phyloP scores from a whole-genome alignment of 2,797 vertebrate genomes.

The Otolemur crassicaudatus region DNA sequence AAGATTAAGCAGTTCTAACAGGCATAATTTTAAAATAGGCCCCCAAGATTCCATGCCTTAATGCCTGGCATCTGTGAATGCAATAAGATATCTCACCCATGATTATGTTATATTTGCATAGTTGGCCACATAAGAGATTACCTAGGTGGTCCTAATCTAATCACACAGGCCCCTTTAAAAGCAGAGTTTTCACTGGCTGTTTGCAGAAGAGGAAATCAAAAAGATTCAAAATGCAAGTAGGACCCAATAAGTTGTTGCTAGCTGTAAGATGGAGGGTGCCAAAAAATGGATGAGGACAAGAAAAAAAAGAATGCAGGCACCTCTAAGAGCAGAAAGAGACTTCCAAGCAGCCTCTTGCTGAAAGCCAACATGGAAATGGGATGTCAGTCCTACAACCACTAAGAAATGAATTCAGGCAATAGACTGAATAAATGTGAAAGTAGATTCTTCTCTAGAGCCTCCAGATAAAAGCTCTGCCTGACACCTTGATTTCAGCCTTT shows the following conservation, averaged over 20 bases:
- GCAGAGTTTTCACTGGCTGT: neutral
- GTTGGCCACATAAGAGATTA: neutral
- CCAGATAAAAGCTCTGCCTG: neutral
- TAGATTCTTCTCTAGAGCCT: neutral
- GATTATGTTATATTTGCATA: neutral
- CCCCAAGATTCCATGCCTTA: neutral
- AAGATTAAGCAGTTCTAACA: neutral
- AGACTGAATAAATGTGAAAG: neutral
- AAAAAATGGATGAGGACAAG: neutral
- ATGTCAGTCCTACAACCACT: accelerated
- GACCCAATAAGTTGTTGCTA: neutral
- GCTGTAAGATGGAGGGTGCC: neutral
- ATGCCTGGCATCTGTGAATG: neutral
- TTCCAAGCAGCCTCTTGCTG: neutral
- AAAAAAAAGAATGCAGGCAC: neutral
- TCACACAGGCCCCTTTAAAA: neutral
- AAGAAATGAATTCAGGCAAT: neutral
- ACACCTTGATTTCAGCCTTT: neutral
- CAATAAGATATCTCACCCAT: neutral
- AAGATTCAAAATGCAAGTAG: neutral
- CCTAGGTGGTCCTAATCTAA: neutral
- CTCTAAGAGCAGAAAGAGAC: neutral
- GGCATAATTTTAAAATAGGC: neutral
- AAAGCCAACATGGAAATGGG: neutral
- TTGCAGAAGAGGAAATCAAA: neutral